Percentiles rank a stretch among this genome's conserved stretches.
These are phyloP conservation scores for Sorex fumeus DNA, from an alignment of 2,113 vertebrate species.

Conservation along the genomic window DNA sequence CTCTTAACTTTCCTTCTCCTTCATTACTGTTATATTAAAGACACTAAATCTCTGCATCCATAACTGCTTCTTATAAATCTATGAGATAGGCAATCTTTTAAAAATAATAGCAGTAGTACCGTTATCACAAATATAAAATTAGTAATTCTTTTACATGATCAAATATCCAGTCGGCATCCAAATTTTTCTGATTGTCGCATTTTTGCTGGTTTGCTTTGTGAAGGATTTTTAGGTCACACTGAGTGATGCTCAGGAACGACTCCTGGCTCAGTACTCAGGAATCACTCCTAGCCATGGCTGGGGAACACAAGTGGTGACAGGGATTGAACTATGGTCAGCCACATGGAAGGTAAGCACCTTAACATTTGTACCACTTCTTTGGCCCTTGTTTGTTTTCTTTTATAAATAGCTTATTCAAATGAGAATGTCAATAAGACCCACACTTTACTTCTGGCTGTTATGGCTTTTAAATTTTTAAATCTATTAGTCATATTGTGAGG, in stretches of 20 bases:
- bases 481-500: neutral
- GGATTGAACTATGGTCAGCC: too few species aligned
- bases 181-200: conserved; percentile 4
- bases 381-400: too few species aligned
- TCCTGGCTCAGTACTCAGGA: too few species aligned
- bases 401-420: neutral
- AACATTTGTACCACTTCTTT: too few species aligned
- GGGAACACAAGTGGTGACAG: too few species aligned
- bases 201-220: neutral
- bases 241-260: too few species aligned
- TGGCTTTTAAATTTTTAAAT: conserved; percentile 39
- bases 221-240: too few species aligned
- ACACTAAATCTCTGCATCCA: neutral
- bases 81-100: neutral
- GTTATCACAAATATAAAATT: neutral
- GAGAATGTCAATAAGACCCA: neutral
- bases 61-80: conserved; percentile 5
- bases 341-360: too few species aligned
- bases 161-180: conserved; percentile 14
- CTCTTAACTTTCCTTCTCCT: neutral
- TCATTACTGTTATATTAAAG: neutral
- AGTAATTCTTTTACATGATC: conserved; percentile 33
- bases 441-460: neutral
- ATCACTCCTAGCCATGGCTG: too few species aligned
- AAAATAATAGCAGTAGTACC: neutral